These are phyloP conservation scores for Melinaea marsaeus DNA, from an alignment of 2,888 invertebrate genomes.

Conservation along the genomic window DNA sequence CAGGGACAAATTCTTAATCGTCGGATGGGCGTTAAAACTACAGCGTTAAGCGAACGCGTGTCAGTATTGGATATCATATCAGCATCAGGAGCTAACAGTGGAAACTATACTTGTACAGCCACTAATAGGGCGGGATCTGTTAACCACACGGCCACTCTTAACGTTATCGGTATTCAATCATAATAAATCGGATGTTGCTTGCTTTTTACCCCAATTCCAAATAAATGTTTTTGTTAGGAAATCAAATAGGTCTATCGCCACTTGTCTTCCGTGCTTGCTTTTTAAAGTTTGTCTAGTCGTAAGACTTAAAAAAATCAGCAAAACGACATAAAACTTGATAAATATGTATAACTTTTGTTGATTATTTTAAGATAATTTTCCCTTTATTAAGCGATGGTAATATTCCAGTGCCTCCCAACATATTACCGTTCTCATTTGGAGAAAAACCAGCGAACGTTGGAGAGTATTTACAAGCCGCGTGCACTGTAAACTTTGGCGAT, in stretches of 20 bases:
- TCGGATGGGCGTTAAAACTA: constrained; percentile 62
- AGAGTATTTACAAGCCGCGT: constrained; percentile 80
- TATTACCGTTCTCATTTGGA: constrained; percentile 81
- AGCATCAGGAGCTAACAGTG: constrained; percentile 82
- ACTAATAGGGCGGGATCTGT: constrained; percentile 82
- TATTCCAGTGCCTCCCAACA: constrained; percentile 80
- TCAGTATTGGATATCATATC: constrained; percentile 83
- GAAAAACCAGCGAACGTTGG: constrained; percentile 79
- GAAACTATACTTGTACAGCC: constrained; percentile 87
- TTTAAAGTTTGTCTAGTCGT: neutral
- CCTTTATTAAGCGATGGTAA: constrained; percentile 36
- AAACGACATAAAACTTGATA: neutral
- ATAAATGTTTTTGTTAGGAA: constrained; percentile 33
- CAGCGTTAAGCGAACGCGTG: constrained; percentile 81
- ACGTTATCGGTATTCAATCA: constrained; percentile 82
- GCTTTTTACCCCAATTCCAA: constrained; percentile 42
- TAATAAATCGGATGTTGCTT: constrained; percentile 31
- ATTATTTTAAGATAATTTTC: constrained; percentile 33
- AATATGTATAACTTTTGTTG: constrained; percentile 25
- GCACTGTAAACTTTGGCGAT: constrained; percentile 82
- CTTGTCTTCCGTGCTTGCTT: constrained; percentile 36
- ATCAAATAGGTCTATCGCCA: neutral
- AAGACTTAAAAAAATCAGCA: constrained; percentile 6
- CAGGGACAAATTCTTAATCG: constrained; percentile 75
- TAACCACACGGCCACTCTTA: constrained; percentile 81